These are phyloP conservation scores for Cladopsammia gracilis DNA, from an alignment of 64 coral and sea anemone species.

Conservation along the genomic window DNA sequence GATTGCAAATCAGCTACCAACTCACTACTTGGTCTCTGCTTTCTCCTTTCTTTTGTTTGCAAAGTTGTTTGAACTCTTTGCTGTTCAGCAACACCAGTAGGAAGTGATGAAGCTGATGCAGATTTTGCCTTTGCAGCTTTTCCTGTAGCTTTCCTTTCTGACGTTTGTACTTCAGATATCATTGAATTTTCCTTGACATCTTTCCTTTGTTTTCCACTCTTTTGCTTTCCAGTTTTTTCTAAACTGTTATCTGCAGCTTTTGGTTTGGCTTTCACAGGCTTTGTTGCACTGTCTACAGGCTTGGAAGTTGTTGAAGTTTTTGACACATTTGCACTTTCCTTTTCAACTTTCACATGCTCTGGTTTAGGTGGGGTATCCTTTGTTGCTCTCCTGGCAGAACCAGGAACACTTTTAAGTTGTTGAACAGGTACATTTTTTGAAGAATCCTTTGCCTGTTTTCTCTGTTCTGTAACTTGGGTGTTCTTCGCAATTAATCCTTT, in stretches of 20 bases:
- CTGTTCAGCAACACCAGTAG: neutral
- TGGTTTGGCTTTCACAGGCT: neutral
- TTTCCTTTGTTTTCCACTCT: constrained; percentile 23
- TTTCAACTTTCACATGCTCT: constrained; percentile 11
- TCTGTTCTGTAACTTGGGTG: neutral
- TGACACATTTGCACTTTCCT: neutral
- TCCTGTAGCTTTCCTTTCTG: neutral
- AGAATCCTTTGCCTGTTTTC: neutral
- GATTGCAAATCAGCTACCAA: neutral
- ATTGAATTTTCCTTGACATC: neutral
- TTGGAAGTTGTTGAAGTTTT: neutral
- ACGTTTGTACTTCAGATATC: neutral
- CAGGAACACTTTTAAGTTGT: constrained; percentile 11
- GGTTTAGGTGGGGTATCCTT: neutral
- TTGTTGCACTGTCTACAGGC: neutral
- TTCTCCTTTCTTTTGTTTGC: constrained; percentile 19
- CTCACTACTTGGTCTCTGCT: neutral
- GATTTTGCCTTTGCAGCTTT: constrained; percentile 25
- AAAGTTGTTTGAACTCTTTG: neutral
- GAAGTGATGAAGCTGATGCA: constrained; percentile 6
- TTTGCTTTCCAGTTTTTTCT: neutral
- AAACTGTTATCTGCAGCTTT: constrained; percentile 3
- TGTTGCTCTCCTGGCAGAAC: neutral
- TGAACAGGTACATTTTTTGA: neutral
- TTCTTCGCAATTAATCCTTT: neutral